Percentiles rank a stretch among this genome's conserved stretches.
These are phyloP conservation scores for Brachyptera risi DNA, from an alignment of 2,888 invertebrate species.

Conservation along the genomic window DNA sequence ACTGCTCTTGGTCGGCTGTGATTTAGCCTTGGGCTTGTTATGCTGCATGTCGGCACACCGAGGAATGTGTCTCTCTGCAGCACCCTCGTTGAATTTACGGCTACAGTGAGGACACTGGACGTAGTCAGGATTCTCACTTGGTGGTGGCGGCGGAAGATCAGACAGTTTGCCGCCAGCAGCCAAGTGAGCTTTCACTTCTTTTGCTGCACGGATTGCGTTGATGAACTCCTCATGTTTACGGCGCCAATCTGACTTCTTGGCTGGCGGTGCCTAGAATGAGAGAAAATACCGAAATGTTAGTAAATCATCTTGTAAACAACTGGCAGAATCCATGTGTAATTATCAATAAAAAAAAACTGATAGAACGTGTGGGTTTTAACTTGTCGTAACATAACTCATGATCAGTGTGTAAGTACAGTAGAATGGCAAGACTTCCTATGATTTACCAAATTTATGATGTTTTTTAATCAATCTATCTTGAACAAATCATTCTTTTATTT, in stretches of 20 bases:
- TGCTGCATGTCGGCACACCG: conserved; percentile 80
- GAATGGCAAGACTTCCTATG: no score
- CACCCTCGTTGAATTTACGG: conserved; percentile 76
- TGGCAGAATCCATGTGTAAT: no score
- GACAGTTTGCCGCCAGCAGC: conserved; percentile 81
- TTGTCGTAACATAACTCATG: no score
- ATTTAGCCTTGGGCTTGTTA: conserved; percentile 63
- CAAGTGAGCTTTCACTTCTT: conserved; percentile 72
- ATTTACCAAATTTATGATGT: no score
- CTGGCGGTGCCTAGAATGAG: conserved; percentile 18
- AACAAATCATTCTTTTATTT: no score
- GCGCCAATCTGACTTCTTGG: conserved; percentile 74
- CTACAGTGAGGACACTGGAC: conserved; percentile 84
- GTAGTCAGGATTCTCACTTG: conserved; percentile 85
- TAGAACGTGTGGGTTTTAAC: no score
- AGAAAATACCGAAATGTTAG: not conserved
- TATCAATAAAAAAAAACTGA: no score
- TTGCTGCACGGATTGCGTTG: conserved; percentile 83
- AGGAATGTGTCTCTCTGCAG: conserved; percentile 89
- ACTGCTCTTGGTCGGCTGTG: conserved; percentile 23
- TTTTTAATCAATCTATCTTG: no score
- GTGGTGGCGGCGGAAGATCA: conserved; percentile 86
- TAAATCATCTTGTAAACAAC: no score
- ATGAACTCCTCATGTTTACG: conserved; percentile 94
- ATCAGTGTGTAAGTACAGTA: no score